Conservation (phyloP, 2,888 invertebrate genomes). For the Lepas anatifera region DNA sequence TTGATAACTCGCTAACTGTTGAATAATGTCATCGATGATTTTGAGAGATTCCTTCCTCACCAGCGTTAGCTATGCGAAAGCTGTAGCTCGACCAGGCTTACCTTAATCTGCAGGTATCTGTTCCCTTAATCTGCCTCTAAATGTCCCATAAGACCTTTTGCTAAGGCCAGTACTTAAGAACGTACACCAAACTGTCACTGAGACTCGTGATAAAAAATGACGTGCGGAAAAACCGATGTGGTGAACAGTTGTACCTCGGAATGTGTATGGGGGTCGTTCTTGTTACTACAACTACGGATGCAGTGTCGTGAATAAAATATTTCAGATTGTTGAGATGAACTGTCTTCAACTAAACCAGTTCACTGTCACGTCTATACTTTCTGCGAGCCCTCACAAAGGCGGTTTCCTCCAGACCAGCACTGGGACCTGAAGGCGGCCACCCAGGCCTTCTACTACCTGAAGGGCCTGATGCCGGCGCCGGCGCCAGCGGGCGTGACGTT, state of each 20-base stretch:
- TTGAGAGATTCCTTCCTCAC: too few species aligned
- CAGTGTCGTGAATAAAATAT: too few species aligned
- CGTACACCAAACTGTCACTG: background rate
- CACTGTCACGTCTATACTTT: background rate
- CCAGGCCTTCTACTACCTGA: conserved; percentile 3
- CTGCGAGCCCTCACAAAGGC: background rate
- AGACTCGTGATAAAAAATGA: background rate
- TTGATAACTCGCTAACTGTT: too few species aligned
- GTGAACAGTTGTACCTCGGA: background rate
- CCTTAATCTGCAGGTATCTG: too few species aligned
- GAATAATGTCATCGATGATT: too few species aligned
- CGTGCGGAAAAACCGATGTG: background rate
- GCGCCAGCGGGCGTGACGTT: background rate
- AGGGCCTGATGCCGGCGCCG: conserved; percentile 6
- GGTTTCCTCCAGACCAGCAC: conserved; percentile 9
- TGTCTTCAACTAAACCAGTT: background rate
- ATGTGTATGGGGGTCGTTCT: background rate
- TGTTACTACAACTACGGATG: background rate
- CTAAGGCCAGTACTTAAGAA: background rate
- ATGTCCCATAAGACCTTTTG: too few species aligned
- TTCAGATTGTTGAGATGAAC: background rate
- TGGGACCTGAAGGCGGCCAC: conserved; percentile 9
- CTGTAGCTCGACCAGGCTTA: too few species aligned
- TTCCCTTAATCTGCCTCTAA: too few species aligned
- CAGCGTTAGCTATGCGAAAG: too few species aligned